Percentiles rank a stretch among this genome's conserved stretches.
These are phyloP conservation scores for Lagopus muta DNA, from an alignment of 2,113 vertebrate species.

Conservation along the genomic window DNA sequence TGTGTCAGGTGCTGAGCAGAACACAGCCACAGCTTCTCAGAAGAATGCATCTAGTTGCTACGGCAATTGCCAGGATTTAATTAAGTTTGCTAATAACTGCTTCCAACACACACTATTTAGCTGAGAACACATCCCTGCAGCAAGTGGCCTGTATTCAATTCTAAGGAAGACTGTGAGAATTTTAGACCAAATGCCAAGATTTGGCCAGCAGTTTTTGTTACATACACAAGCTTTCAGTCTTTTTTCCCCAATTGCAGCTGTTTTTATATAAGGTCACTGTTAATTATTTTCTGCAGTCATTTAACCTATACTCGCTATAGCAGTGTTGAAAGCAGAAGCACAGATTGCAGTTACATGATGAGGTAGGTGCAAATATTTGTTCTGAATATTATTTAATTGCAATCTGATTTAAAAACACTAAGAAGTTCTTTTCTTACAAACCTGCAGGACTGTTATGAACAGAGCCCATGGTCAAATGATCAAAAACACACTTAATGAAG, in stretches of 20 bases:
- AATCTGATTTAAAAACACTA: conserved; percentile 13
- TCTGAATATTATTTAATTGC: conserved; percentile 54
- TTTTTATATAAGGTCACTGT: not conserved
- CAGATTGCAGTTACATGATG: not conserved
- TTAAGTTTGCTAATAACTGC: conserved; percentile 4
- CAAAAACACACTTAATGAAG: conserved; percentile 69
- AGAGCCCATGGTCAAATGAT: conserved; percentile 58
- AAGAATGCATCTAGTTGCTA: not conserved
- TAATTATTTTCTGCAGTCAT: not conserved
- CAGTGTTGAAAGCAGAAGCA: not conserved
- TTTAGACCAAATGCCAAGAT: not conserved
- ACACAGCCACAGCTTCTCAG: not conserved
- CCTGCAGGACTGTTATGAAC: conserved; percentile 37
- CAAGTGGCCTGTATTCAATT: not conserved
- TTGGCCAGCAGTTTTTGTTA: not conserved
- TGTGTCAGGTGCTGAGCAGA: conserved; percentile 33
- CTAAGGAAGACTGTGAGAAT: not conserved
- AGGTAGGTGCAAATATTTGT: conserved; percentile 28
- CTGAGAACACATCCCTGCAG: not conserved
- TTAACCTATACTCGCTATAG: not conserved
- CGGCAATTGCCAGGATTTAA: conserved; percentile 5
- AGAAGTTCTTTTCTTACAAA: conserved; percentile 57
- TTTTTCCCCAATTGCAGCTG: not conserved
- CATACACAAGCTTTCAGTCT: not conserved
- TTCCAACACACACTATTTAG: not conserved